Base-by-base conservation (phyloP, 2,113 vertebrate genomes). In the Tragelaphus strepsiceros region DNA sequence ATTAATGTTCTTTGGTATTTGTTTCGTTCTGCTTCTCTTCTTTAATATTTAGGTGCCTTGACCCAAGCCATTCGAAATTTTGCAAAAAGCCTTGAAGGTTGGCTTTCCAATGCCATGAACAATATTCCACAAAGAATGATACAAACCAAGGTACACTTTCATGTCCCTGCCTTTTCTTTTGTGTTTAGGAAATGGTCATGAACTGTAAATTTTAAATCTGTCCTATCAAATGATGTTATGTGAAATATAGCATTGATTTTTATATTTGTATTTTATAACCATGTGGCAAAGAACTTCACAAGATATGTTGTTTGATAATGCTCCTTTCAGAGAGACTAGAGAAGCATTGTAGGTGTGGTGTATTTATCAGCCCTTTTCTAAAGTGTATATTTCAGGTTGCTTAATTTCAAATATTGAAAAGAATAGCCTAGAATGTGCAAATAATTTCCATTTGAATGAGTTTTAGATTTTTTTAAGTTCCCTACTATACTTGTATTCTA, bases 1-100 rank as follows among this genome's bases (percentile, higher is more conserved):
- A 92, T 94, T 95, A 92, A 97, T 91, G 49, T 64, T 96, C 17
- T 94, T 74, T 81, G 91, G 32, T 95, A 93, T 97, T 89, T 97
- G 97, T 98, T 98, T 98, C 54, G 94, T 98, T 98, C 32, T 98
- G 35, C 97, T 98, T 98, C 98, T 98, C 59, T 98, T 99, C 93
- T 98, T 97, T 97, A 83, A 97, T 90, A 88, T 64, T 93, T 97
- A 99, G 99, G 99, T 99, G 99, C 99, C 98, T 99, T 99, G 99
- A 99, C 99, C 99, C 99, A 99, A 99, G 99, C 99, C 99, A 99
- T 99, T 99, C 99, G 99, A 96, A 99, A 99, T 99, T 99, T 99
- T 99, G 99, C 99, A 98, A 99, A 99, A 99, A 99, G 99, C 99
- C 99, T 99, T 99, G 99, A 99, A 99, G 99, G 99, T 97, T 99